Percentiles rank a stretch among this genome's conserved stretches.
These are phyloP conservation scores for Xenus cinereus DNA, from an alignment of 2,113 vertebrate species.

Conservation along the genomic window DNA sequence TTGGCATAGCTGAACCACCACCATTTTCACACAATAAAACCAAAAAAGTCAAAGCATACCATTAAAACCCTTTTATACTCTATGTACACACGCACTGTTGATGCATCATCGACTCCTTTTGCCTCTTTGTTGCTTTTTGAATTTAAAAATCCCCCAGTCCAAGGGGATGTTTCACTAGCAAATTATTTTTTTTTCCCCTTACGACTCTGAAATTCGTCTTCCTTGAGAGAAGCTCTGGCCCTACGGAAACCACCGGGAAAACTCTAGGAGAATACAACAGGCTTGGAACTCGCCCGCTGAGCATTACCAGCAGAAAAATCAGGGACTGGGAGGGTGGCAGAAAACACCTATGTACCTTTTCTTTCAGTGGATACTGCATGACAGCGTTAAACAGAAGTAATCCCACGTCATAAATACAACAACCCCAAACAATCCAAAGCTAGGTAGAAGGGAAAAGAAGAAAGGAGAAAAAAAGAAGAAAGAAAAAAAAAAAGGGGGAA, in stretches of 20 bases:
- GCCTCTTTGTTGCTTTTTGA: neutral
- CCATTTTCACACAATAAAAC: conserved; percentile 35
- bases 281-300: neutral
- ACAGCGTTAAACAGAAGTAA: conserved; percentile 53
- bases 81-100: conserved; percentile 28
- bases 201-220: neutral
- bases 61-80: conserved; percentile 38
- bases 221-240: neutral
- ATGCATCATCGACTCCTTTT: neutral
- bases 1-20: neutral
- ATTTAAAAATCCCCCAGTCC: neutral
- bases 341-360: conserved; percentile 65
- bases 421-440: conserved; percentile 36
- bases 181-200: neutral
- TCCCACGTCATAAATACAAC: conserved; percentile 55
- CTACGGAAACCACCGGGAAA: neutral
- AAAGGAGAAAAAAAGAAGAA: neutral
- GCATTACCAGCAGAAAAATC: neutral
- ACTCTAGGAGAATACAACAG: neutral
- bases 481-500: neutral
- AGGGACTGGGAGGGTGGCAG: neutral
- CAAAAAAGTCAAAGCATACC: conserved; percentile 31
- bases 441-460: neutral
- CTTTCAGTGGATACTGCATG: conserved; percentile 53
- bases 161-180: neutral